Evolutionary conservation across 2,113 vertebrate species (phyloP), one percentile per base, ranked within the genome.

Genomic region (Spilogale gracilis): DNA sequence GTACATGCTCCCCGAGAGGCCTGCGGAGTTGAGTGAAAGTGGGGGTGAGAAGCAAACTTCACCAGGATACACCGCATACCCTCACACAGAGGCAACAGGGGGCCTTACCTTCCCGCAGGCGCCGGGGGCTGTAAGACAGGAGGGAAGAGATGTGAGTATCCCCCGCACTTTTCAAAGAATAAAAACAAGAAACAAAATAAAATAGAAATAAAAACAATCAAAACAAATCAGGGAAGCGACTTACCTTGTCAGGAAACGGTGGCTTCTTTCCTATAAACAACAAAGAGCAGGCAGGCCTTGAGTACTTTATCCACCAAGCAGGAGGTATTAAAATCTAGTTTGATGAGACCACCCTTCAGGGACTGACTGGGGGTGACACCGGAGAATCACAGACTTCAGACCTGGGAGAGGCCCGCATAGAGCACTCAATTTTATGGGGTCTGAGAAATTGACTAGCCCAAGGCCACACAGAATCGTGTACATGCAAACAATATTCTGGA

Each of bases 211-310:
- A 56, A 83, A 78, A 65, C n/a, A 38, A 65, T n/a, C n/a, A 65
- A 54, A 78, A 50, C 52, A 23, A 25, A n/a, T 21, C 23, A 65
- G 58, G 56, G 87, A 25, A 43, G 67, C 25, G 1, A 0, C 88
- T 98, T 98, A 99, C 99, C 99, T 99, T 99, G 54, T 99, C 99
- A 92, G 98, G 95, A 97, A 98, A 58, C 0, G 9, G 0, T 18
- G 96, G 96, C 92, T 98, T 99, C 98, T 98, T 98, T 76, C 98
- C 99, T 99, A 96, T 73, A 98, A 98, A 96, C 0, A 58, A 79
- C 50, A 97, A 97, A 95, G 13, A 76, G 9, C 27, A 65, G 32
- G 30, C 2, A 6, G 79, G n/a, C 5, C 38, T 80, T 97, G 43
- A 80, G 63, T 73, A 20, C 23, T 18, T 6, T 9, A 60, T 45